These are phyloP conservation scores for Gambusia affinis DNA, from an alignment of 2,113 vertebrate species.

Conservation along the genomic window DNA sequence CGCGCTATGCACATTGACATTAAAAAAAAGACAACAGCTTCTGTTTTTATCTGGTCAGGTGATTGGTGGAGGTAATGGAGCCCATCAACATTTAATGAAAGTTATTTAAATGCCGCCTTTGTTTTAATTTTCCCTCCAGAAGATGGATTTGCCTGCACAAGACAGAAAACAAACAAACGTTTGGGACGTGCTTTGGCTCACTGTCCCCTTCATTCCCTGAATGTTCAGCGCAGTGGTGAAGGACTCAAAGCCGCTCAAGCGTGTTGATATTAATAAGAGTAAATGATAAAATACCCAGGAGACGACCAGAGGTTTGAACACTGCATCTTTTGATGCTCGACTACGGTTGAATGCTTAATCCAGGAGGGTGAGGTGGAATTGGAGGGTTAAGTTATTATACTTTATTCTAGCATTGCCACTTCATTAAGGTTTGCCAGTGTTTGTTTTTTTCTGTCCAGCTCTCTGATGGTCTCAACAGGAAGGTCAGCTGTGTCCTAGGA, in stretches of 20 bases:
- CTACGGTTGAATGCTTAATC: background rate
- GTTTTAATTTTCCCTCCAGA: conserved; percentile 35
- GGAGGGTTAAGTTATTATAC: too few relatives aligned
- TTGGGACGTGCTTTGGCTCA: conserved; percentile 6
- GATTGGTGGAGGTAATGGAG: conserved; percentile 41
- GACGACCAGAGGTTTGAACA: background rate
- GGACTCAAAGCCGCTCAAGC: background rate
- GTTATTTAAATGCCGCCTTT: conserved; percentile 47
- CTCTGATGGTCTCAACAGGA: too few relatives aligned
- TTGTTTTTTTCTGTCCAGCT: too few relatives aligned
- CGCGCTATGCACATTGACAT: background rate
- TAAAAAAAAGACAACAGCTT: background rate
- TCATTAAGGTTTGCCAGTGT: too few relatives aligned
- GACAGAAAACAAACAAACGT: conserved; percentile 36
- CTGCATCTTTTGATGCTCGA: background rate
- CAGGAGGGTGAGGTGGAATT: conserved; percentile 11
- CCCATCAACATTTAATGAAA: conserved; percentile 52
- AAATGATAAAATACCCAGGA: background rate
- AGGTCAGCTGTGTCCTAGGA: too few relatives aligned
- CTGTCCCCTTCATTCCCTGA: background rate
- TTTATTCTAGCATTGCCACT: too few relatives aligned
- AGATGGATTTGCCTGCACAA: conserved; percentile 27
- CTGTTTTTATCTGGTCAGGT: conserved; percentile 20
- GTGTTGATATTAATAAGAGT: background rate
- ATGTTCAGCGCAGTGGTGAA: background rate